Evolutionary conservation across 92 coral and sea anemone genomes (phyloP), one percentile per base, ranked within the genome.

Genomic region (Desmophyllum pertusum): DNA sequence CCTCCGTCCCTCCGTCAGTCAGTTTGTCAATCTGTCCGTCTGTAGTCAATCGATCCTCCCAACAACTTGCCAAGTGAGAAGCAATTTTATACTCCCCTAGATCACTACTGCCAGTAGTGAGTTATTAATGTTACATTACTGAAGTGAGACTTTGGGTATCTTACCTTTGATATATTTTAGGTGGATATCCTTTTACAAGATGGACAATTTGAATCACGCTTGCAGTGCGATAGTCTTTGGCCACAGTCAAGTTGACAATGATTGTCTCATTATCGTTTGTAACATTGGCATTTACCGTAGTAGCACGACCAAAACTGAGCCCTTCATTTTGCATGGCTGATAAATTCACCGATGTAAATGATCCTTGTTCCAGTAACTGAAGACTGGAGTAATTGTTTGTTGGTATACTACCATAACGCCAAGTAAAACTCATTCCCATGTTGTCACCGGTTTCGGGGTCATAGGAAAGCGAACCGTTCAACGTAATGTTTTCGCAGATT

Each of bases 391-490:
- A 9, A 11, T 75, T 31, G 39, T 36, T 52, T 21, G 66, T 18
- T 75, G 42, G 3, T 4, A 52, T 31, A 3, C 3, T 53, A 0
- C 79, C 65, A 10, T 51, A 75, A 35, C 18, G 9, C 84, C 84
- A 80, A 51, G 62, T 66, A 19, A 67, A 80, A 8, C 25, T 80
- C 83, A 78, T 62, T 29, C 72, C 83, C 6, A 18, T 19, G 73
- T 78, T 40, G 41, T 78, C 39, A 8, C 73, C 62, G 43, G 62
- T 46, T 48, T 63, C 84, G 27, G 84, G 84, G 35, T 80, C 84
- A 30, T 80, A 80, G 0, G 84, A 80, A 18, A 43, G 84, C n/a
- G 84, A 80, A 33, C 61, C 84, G 43, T 80, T 63, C 59, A 80
- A 18, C 21, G 76, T 66, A 45, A 80, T 33, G 38, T 57, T 80